phyloP scores from a whole-genome alignment of 2,888 invertebrate genomes.

The Euplagia quadripunctaria region DNA sequence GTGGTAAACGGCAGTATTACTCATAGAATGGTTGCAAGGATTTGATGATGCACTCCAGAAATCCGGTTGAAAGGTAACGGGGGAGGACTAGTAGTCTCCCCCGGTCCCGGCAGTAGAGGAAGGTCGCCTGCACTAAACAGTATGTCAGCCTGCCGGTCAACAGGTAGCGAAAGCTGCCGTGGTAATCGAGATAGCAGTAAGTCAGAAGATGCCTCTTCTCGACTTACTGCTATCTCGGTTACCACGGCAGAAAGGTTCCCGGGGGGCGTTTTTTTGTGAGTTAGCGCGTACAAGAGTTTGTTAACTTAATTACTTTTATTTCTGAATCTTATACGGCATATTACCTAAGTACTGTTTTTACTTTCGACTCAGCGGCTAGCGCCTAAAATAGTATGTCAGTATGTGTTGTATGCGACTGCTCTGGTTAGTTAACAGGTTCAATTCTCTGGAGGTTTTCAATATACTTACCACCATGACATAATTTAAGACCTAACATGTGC shows the following conservation, averaged over 20 bases:
- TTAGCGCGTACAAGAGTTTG: background rate
- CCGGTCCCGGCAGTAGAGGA: background rate
- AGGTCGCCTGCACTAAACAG: background rate
- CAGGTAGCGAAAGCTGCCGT: background rate
- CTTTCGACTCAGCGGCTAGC: background rate
- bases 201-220: too few species aligned
- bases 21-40: background rate
- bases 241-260: background rate
- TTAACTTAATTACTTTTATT: background rate
- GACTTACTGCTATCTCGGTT: too few species aligned
- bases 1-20: background rate
- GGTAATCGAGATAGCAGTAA: too few species aligned
- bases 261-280: background rate
- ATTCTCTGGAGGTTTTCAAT: background rate
- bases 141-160: background rate
- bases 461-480: too few species aligned
- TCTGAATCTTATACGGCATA: too few species aligned
- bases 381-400: background rate
- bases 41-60: background rate
- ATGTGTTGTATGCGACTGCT: background rate
- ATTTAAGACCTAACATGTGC: background rate
- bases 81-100: too few species aligned
- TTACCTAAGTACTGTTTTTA: background rate
- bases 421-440: background rate
- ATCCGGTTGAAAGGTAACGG: too few species aligned